Base-by-base conservation (phyloP, 2,888 invertebrate species). In the Slavum lentiscoides region DNA sequence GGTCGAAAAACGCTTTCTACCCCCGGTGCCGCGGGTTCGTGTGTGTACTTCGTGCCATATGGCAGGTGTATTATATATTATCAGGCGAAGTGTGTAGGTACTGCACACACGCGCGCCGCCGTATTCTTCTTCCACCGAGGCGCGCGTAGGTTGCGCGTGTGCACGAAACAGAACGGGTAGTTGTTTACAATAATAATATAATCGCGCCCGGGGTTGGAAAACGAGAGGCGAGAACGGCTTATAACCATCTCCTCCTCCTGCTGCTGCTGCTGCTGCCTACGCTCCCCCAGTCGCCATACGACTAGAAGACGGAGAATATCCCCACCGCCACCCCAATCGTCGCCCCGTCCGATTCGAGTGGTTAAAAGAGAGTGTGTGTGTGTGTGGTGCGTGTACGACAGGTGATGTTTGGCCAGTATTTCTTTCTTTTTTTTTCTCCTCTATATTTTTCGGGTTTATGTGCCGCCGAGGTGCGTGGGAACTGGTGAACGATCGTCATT, bases 151-250 rank as follows among this genome's bases (percentile, higher is more conserved):
- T 30, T 30, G 1, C 66, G 67, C 39, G 55, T 9, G 11, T 37
- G 19, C 17, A 68, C 68, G 9, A 19, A 55, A 55, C 8, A 19
- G 55, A 19, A 55, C 15, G 19, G 13, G 61, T 53, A 30, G 74
- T 74, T 74, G 74, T 74, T 68, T 75, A 75, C 67, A 75, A 75
- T 75, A 69, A 77, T 69, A 30, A 30, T 30, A 30, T 30, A 30
- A 30, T 30, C 30, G 30, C 59, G 39, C 13, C 53, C 11, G 59
- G 68, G 76, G 76, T 76, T 59, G 76, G 69, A 77, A 77, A 77
- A 77, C 76, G 76, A 69, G 69, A 77, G 76, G 76, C 76, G 76
- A 77, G 76, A 75, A 75, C 75, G 76, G 76, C 76, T 77, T 77
- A 55, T 19, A 53, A 15, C n/a, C n/a, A 61, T 53, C 30, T 17